Evolutionary conservation across 1,140 invertebrate species (phyloP).

Genomic region (Cydia amplana): DNA sequence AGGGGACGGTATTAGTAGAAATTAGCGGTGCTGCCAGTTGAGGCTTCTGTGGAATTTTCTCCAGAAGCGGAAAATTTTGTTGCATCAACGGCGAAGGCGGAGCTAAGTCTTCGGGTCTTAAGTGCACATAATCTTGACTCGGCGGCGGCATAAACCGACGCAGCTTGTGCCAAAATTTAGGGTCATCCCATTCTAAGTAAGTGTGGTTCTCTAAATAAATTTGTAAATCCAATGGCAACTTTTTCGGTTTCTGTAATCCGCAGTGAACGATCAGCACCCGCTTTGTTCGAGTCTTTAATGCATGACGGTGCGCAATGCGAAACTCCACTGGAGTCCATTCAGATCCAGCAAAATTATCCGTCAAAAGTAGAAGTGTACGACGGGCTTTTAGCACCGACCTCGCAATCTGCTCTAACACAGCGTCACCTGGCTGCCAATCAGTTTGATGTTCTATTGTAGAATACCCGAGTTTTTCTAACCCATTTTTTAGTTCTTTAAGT

Average conservation of each 20-base stretch:
- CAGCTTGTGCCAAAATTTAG: constrained; percentile 92
- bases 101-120: not conserved
- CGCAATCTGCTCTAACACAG: constrained; percentile 87
- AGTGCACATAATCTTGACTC: not conserved
- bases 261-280: constrained; percentile 84
- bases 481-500: constrained; percentile 65
- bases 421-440: constrained; percentile 87
- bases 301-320: constrained; percentile 85
- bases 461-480: constrained; percentile 74
- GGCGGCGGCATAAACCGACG: constrained; percentile 83
- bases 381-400: constrained; percentile 87
- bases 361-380: constrained; percentile 89
- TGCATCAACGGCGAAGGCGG: not conserved
- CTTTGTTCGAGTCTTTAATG: constrained; percentile 85
- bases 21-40: not conserved
- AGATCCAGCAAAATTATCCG: constrained; percentile 88
- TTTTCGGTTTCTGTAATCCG: constrained; percentile 82
- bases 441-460: constrained; percentile 86
- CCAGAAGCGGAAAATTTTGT: not conserved
- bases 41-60: not conserved
- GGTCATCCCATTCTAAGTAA: constrained; percentile 91
- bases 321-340: constrained; percentile 92
- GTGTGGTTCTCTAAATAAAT: constrained; percentile 90
- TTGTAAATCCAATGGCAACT: constrained; percentile 86
- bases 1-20: not conserved